Conservation (phyloP, 2,113 vertebrate species). For the Grammomys dolichurus region DNA sequence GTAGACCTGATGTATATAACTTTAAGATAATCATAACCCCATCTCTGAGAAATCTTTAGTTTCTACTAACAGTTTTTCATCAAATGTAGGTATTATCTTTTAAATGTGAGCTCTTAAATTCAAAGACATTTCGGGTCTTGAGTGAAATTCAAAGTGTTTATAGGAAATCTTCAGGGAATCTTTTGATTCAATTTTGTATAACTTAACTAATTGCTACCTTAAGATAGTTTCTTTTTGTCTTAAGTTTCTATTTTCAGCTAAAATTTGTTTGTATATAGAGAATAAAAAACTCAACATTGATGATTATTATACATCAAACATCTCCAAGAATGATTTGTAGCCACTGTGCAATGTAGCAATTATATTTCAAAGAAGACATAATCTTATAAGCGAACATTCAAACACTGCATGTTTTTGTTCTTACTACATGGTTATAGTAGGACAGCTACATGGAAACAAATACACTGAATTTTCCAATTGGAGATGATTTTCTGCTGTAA, state of each 20-base stretch:
- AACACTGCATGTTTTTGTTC: neutral
- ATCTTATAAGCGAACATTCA: neutral
- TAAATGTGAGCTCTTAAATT: neutral
- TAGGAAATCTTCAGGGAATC: neutral
- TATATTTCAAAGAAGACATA: neutral
- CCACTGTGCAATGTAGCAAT: neutral
- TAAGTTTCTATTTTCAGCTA: neutral
- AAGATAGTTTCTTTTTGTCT: neutral
- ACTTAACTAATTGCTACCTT: neutral
- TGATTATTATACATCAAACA: neutral
- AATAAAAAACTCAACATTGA: neutral
- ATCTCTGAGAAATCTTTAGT: conserved; percentile 15
- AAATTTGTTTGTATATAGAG: neutral
- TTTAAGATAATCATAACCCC: neutral
- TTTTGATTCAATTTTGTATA: conserved; percentile 54
- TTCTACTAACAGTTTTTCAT: neutral
- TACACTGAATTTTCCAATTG: neutral
- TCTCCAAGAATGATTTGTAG: conserved; percentile 1
- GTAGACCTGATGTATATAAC: neutral
- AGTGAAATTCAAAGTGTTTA: neutral
- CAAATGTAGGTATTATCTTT: neutral
- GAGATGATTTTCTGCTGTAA: neutral
- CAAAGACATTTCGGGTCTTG: neutral
- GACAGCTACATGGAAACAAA: neutral
- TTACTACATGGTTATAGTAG: neutral